Evolutionary conservation across 2,113 vertebrate species (phyloP).

Genomic region (Carettochelys insculpta): DNA sequence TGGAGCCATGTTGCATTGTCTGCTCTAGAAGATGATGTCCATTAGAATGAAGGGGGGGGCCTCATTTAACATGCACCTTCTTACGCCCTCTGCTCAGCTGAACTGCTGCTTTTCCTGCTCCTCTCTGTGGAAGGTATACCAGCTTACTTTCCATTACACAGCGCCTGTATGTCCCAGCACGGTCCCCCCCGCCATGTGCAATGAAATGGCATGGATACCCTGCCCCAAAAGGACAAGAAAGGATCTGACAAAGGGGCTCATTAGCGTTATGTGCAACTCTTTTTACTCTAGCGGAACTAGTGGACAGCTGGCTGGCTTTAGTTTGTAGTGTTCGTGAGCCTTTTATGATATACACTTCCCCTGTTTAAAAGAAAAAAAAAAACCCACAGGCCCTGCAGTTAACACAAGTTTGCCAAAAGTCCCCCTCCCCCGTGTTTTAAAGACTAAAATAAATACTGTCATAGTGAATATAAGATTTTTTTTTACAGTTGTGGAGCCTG

Average conservation of each 20-base stretch:
- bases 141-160: neutral
- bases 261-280: neutral
- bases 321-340: neutral
- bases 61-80: neutral
- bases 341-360: neutral
- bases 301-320: neutral
- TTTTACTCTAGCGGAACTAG: neutral
- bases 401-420: neutral
- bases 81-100: neutral
- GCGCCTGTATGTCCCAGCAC: neutral
- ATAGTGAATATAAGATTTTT: neutral
- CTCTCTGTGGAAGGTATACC: neutral
- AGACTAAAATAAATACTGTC: slow-evolving; percentile 19
- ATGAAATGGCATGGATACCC: neutral
- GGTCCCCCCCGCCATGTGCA: neutral
- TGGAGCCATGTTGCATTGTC: neutral
- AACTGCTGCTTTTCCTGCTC: too few relatives aligned
- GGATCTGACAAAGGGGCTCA: neutral
- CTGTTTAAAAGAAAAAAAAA: neutral
- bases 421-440: slow-evolving; percentile 6
- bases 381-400: neutral
- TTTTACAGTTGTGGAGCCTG: neutral
- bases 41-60: neutral
- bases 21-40: neutral
- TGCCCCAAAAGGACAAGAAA: neutral